A percentile compares a stretch with the other conserved stretches of the same genome.
These are phyloP conservation scores for Pollenia angustigena DNA, from an alignment of 2,888 invertebrate genomes.

Conservation along the genomic window DNA sequence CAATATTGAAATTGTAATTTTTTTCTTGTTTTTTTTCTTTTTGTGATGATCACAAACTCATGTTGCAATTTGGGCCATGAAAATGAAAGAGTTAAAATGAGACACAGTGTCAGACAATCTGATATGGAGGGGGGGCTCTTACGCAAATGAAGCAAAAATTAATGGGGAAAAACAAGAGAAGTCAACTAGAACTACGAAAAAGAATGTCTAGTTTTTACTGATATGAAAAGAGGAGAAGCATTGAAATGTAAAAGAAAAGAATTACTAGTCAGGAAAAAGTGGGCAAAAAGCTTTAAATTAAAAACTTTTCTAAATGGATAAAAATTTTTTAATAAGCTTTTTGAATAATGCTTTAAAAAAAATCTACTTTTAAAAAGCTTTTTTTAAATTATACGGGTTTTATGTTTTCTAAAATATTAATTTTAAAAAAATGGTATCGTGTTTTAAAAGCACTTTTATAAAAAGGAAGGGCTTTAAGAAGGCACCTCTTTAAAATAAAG, in stretches of 20 bases:
- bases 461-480: too few species aligned
- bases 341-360: too few species aligned
- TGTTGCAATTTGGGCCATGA: constrained; percentile 32
- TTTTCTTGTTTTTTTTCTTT: neutral
- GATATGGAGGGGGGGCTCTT: neutral
- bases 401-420: too few species aligned
- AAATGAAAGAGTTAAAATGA: constrained; percentile 40
- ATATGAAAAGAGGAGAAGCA: neutral
- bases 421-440: too few species aligned
- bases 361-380: neutral
- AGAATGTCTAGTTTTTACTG: constrained; percentile 9
- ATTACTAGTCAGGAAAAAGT: neutral
- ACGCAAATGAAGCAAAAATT: constrained; percentile 34
- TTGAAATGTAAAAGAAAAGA: neutral
- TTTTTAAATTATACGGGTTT: too few species aligned
- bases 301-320: too few species aligned
- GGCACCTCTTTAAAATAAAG: too few species aligned
- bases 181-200: neutral
- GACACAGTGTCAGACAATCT: constrained; percentile 26
- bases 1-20: neutral
- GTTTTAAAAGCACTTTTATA: too few species aligned
- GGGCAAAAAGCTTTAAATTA: neutral
- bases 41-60: constrained; percentile 30
- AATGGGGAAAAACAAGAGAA: neutral
- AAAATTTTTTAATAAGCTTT: too few species aligned